These are phyloP conservation scores for Diadema setosum DNA, from an alignment of 35 echinoderm and acorn worm species.

Conservation along the genomic window DNA sequence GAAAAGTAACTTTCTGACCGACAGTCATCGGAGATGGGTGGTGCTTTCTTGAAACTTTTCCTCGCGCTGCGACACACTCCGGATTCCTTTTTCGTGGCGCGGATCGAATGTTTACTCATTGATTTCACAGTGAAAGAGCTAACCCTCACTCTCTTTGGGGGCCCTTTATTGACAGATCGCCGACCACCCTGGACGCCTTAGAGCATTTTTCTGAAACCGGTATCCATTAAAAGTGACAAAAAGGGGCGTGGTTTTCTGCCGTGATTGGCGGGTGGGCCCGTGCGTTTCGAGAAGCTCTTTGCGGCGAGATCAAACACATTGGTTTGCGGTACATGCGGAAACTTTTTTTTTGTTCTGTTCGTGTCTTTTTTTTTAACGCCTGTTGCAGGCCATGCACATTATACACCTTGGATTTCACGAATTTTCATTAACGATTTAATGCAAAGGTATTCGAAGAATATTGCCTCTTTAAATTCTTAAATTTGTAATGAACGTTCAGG, in stretches of 20 bases:
- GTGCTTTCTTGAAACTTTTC: background rate
- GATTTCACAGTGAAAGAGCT: background rate
- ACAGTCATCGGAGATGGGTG: background rate
- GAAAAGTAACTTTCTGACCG: background rate
- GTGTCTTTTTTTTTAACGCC: too few species aligned
- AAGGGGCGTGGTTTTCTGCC: background rate
- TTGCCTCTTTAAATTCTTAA: too few species aligned
- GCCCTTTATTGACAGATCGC: background rate
- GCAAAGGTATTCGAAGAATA: too few species aligned
- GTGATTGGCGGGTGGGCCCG: background rate
- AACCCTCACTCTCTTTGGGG: background rate
- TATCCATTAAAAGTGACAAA: slow-evolving; percentile 18
- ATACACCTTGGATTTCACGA: too few species aligned
- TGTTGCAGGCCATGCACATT: too few species aligned
- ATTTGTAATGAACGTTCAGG: too few species aligned
- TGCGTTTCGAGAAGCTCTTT: background rate
- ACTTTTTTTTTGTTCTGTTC: too few species aligned
- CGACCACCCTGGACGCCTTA: background rate
- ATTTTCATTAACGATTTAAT: too few species aligned
- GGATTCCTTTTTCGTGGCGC: background rate
- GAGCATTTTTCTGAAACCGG: background rate
- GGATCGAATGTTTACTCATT: background rate
- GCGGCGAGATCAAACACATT: background rate
- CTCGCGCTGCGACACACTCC: background rate
- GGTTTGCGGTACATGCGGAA: too few species aligned